Conservation (phyloP, 2,888 invertebrate genomes). For the Gymnosoma rotundatum region DNA sequence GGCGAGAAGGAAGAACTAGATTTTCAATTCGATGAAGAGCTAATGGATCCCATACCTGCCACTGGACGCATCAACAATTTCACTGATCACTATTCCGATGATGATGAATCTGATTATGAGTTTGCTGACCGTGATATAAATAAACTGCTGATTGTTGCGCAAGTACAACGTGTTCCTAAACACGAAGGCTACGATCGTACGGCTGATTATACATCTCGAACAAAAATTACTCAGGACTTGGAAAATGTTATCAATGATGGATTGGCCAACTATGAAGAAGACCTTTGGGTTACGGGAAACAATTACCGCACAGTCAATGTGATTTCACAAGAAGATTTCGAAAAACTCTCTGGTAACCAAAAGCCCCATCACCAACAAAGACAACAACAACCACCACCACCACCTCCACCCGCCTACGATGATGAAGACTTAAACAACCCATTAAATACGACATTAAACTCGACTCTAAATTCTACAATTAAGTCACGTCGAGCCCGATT, state of each 20-base stretch:
- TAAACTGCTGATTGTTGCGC: constrained; percentile 97
- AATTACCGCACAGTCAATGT: constrained; percentile 93
- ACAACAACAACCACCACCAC: constrained; percentile 92
- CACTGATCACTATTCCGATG: constrained; percentile 90
- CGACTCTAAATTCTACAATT: constrained; percentile 77
- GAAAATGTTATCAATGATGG: constrained; percentile 98
- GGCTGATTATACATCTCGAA: constrained; percentile 93
- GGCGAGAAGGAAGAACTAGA: constrained; percentile 91
- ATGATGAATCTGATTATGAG: constrained; percentile 92
- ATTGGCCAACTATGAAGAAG: constrained; percentile 97
- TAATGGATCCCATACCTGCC: constrained; percentile 87
- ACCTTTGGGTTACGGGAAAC: constrained; percentile 88
- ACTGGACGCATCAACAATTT: constrained; percentile 91
- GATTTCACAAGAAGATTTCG: constrained; percentile 94
- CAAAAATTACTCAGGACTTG: constrained; percentile 97
- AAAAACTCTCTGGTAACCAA: constrained; percentile 87
- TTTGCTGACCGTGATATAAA: constrained; percentile 96
- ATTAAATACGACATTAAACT: constrained; percentile 73
- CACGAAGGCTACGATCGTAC: constrained; percentile 96
- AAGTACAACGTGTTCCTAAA: constrained; percentile 87
- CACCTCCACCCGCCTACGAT: constrained; percentile 89
- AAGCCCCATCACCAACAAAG: constrained; percentile 83
- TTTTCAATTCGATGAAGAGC: constrained; percentile 98
- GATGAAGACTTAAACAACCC: constrained; percentile 76
- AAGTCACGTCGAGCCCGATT: constrained; percentile 88